phyloP scores from a whole-genome alignment of 1,140 invertebrate species.

The Drosophila rufa region DNA sequence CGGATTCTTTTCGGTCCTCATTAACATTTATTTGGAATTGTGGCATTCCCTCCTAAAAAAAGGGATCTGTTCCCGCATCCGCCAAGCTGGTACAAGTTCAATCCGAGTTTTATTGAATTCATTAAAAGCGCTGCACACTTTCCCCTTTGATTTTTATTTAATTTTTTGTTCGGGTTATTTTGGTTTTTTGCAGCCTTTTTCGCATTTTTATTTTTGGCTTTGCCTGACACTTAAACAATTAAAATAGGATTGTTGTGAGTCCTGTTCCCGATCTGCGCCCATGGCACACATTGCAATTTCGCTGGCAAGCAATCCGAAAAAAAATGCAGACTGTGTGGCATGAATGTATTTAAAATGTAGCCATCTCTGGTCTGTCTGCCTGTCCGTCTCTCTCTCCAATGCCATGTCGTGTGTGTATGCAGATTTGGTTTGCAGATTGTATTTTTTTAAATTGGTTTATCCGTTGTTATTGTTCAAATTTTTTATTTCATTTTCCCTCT shows the following conservation, averaged over 20 bases:
- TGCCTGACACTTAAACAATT: conserved; percentile 56
- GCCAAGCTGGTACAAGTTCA: conserved; percentile 34
- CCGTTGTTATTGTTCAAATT: conserved; percentile 37
- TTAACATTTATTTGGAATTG: conserved; percentile 52
- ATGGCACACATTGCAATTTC: conserved; percentile 38
- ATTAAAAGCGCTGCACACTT: conserved; percentile 57
- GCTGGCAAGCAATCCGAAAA: conserved; percentile 6
- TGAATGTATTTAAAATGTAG: conserved; percentile 56
- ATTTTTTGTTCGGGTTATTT: conserved; percentile 21
- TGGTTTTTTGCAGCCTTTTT: conserved; percentile 1
- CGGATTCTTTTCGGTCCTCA: conserved; percentile 44
- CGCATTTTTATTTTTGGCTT: conserved; percentile 53
- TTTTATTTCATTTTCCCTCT: conserved; percentile 28
- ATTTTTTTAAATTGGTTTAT: conserved; percentile 65
- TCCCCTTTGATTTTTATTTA: conserved; percentile 38
- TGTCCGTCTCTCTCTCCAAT: conserved; percentile 18
- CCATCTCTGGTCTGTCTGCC: conserved; percentile 23
- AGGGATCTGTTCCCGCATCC: conserved; percentile 1
- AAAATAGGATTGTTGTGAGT: conserved; percentile 49
- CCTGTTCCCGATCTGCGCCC: conserved; percentile 17
- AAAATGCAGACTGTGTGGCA: conserved; percentile 25
- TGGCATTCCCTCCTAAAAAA: conserved; percentile 1
- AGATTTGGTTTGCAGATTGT: conserved; percentile 51
- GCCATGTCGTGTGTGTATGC: conserved; percentile 34
- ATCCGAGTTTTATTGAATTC: conserved; percentile 60